phyloP scores from a whole-genome alignment of 2,888 invertebrate species.

The Melipona beecheii region DNA sequence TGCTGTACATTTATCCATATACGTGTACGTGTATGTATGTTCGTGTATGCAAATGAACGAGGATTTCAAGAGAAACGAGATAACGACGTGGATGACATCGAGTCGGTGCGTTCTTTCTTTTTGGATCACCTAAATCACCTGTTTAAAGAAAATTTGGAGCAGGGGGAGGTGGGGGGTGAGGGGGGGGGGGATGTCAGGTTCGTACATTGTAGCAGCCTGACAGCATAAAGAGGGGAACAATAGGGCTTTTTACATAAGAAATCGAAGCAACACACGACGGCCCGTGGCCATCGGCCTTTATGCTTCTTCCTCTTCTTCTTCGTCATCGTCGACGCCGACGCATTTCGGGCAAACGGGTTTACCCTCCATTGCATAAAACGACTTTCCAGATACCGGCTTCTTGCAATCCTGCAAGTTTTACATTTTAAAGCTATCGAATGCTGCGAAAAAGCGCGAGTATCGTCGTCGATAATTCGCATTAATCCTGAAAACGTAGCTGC shows the following conservation, averaged over 20 bases:
- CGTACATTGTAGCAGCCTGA: slow-evolving; percentile 74
- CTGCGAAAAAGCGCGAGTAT: neutral
- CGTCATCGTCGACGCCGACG: slow-evolving; percentile 96
- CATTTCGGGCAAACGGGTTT: slow-evolving; percentile 97
- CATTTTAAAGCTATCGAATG: slow-evolving; percentile 33
- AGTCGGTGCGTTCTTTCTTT: slow-evolving; percentile 23
- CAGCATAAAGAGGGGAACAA: slow-evolving; percentile 68
- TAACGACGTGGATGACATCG: slow-evolving; percentile 17
- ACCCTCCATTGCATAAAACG: slow-evolving; percentile 98
- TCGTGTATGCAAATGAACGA: slow-evolving; percentile 20
- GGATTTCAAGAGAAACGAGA: slow-evolving; percentile 41
- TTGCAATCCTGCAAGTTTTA: slow-evolving; percentile 92
- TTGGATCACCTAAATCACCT: slow-evolving; percentile 53
- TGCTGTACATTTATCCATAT: slow-evolving; percentile 6
- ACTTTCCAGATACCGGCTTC: slow-evolving; percentile 95
- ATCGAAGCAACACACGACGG: slow-evolving; percentile 43
- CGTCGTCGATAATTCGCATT: neutral
- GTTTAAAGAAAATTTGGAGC: slow-evolving; percentile 33
- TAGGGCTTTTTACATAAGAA: slow-evolving; percentile 60
- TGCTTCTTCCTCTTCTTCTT: slow-evolving; percentile 84
- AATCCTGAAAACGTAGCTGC: slow-evolving; percentile 12
- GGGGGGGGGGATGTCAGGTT: slow-evolving; percentile 65
- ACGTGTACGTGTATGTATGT: neutral
- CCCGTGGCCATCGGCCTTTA: slow-evolving; percentile 46
- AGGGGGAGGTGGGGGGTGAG: neutral